Evolutionary conservation across 2,888 invertebrate genomes (phyloP).

Genomic region (Tridacna crocea): DNA sequence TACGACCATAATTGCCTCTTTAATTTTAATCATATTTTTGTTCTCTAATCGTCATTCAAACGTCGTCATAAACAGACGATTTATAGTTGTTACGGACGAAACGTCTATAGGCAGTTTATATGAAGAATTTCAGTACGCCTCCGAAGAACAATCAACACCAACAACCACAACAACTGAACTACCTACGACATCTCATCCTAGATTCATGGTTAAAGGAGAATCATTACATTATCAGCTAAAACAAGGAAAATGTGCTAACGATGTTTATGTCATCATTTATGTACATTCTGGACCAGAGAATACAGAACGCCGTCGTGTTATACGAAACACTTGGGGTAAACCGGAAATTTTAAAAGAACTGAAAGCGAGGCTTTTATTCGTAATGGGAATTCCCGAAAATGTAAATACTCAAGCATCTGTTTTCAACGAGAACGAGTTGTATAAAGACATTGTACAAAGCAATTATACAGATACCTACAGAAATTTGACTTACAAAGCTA

Average conservation of each 20-base stretch:
- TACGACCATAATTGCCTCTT: conserved; percentile 35
- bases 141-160: neutral
- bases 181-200: conserved; percentile 34
- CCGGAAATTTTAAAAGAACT: conserved; percentile 64
- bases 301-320: conserved; percentile 74
- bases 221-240: conserved; percentile 31
- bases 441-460: conserved; percentile 81
- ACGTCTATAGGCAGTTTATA: neutral
- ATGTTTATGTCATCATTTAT: conserved; percentile 75
- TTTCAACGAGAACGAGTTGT: conserved; percentile 75
- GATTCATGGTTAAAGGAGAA: conserved; percentile 39
- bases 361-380: conserved; percentile 78
- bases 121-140: neutral
- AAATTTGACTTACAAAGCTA: conserved; percentile 85
- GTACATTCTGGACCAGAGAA: conserved; percentile 81
- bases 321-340: conserved; percentile 82
- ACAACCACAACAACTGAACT: conserved; percentile 35
- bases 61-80: conserved; percentile 32
- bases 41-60: conserved; percentile 40
- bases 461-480: conserved; percentile 84
- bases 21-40: conserved; percentile 26
- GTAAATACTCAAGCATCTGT: conserved; percentile 68
- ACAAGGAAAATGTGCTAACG: conserved; percentile 39
- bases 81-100: conserved; percentile 23
- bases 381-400: conserved; percentile 75